These are phyloP conservation scores for Falco concolor DNA, from an alignment of 2,797 vertebrate species.

Conservation along the genomic window DNA sequence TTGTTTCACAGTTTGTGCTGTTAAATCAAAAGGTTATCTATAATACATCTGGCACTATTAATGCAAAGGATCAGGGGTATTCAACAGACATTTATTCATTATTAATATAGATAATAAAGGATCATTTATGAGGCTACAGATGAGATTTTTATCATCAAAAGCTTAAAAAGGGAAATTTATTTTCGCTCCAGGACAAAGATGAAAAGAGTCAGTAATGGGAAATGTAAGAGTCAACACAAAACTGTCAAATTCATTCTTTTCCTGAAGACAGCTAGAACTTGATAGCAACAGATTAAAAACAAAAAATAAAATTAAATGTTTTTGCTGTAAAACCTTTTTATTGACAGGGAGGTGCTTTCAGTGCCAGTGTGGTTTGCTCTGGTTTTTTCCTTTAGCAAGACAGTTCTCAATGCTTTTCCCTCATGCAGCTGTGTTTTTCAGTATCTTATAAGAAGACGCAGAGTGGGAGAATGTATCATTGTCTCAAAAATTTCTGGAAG, in stretches of 20 bases:
- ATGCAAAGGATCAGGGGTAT: conserved; percentile 77
- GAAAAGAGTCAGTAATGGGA: conserved; percentile 68
- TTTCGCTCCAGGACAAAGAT: conserved; percentile 77
- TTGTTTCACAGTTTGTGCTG: conserved; percentile 80
- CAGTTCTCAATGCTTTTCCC: not conserved
- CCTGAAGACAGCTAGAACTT: conserved; percentile 55
- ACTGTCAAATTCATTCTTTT: conserved; percentile 66
- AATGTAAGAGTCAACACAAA: conserved; percentile 71
- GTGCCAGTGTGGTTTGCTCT: not conserved
- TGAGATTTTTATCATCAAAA: conserved; percentile 84
- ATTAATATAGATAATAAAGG: conserved; percentile 86
- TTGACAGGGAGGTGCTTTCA: not conserved
- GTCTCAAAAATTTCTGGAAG: not conserved
- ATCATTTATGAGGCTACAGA: conserved; percentile 82
- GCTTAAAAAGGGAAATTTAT: conserved; percentile 81
- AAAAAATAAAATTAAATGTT: conserved; percentile 71
- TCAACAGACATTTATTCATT: conserved; percentile 85
- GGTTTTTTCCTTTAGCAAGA: conserved; percentile 34
- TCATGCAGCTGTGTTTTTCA: not conserved
- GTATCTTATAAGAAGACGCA: not conserved
- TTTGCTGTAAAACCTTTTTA: conserved; percentile 49
- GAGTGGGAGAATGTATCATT: not conserved
- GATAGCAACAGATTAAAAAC: conserved; percentile 68
- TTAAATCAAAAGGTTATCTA: conserved; percentile 85
- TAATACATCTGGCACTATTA: conserved; percentile 80